phyloP scores from a whole-genome alignment of 2,797 vertebrate species.

The Antrozous pallidus region DNA sequence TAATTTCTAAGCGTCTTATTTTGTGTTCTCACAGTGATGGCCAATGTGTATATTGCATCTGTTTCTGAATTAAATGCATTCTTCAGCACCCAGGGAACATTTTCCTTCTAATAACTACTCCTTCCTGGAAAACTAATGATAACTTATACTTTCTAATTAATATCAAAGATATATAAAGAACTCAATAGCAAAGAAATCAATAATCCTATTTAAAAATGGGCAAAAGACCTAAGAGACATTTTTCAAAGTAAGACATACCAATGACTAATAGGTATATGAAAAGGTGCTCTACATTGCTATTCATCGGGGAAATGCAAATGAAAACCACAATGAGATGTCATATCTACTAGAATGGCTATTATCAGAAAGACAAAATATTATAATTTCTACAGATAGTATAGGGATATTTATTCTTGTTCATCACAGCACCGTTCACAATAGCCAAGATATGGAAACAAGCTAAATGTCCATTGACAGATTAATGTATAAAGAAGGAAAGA shows the following conservation, averaged over 20 bases:
- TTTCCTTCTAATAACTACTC: background rate
- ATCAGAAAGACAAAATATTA: background rate
- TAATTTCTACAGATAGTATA: background rate
- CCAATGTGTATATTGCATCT: background rate
- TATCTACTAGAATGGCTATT: background rate
- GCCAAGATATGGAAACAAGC: background rate
- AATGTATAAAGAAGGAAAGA: background rate
- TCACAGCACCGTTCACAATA: background rate
- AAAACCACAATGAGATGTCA: background rate
- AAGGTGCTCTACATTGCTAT: background rate
- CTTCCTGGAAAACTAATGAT: background rate
- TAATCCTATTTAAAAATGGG: background rate
- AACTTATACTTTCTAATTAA: background rate
- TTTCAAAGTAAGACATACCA: background rate
- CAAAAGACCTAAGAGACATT: background rate
- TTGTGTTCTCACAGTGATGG: background rate
- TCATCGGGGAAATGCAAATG: background rate
- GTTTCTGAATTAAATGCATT: conserved; percentile 20
- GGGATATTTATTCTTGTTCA: background rate
- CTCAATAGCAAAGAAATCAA: background rate
- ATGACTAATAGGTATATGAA: background rate
- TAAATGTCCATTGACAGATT: background rate
- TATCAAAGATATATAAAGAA: background rate
- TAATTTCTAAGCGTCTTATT: background rate
- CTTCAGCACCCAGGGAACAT: background rate